phyloP scores from a whole-genome alignment of 1,140 invertebrate genomes.

The Araneus ventricosus region DNA sequence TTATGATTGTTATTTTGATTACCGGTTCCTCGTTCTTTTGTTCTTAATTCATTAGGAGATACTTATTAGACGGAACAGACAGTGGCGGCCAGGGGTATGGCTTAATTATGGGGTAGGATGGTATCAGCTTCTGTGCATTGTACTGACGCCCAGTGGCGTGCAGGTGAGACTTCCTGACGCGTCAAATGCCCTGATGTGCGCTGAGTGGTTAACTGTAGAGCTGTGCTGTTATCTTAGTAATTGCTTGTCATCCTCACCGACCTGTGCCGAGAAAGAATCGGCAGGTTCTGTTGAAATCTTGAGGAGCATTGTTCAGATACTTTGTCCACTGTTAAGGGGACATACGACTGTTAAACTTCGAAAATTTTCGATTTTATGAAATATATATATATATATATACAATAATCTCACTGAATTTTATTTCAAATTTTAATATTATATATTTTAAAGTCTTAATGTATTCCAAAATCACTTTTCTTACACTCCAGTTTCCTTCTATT shows the following conservation, averaged over 20 bases:
- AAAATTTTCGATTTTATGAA: too few species aligned
- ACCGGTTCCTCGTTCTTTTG: not conserved
- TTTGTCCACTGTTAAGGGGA: too few species aligned
- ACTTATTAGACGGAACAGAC: not conserved
- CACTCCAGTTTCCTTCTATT: too few species aligned
- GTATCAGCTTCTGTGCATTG: slow-evolving; percentile 13
- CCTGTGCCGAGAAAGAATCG: not conserved
- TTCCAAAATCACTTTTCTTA: too few species aligned
- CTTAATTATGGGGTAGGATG: slow-evolving; percentile 29
- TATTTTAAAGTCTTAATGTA: too few species aligned
- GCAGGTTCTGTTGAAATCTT: not conserved
- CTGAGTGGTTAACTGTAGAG: not conserved
- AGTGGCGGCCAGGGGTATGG: not conserved
- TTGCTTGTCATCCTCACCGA: not conserved
- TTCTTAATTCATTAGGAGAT: slow-evolving; percentile 32
- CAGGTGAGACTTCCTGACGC: not conserved
- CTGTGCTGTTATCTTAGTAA: slow-evolving; percentile 11
- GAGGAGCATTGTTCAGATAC: not conserved
- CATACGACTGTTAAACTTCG: too few species aligned
- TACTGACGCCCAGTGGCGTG: not conserved
- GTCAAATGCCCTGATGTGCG: not conserved
- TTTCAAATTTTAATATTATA: too few species aligned
- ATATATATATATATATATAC: too few species aligned
- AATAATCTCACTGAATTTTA: too few species aligned
- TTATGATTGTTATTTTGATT: slow-evolving; percentile 11